phyloP scores from a whole-genome alignment of 2,113 vertebrate genomes.

The Cyanistes caeruleus region DNA sequence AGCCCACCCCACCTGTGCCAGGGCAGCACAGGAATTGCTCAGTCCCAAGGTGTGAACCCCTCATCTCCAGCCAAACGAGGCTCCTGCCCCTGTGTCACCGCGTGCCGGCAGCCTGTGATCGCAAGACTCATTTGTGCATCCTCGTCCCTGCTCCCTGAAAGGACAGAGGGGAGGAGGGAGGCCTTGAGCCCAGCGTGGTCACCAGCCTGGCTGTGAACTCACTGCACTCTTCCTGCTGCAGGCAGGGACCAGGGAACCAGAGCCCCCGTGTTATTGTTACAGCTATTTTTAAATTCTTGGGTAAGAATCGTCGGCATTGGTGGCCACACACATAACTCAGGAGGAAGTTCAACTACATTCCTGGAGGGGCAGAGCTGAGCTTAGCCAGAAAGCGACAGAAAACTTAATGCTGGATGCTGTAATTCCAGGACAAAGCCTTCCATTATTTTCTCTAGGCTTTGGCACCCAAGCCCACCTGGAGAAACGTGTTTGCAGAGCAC shows the following conservation, averaged over 20 bases:
- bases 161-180: background rate
- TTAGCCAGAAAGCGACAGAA: background rate
- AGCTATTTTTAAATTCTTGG: slow-evolving; percentile 34
- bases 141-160: background rate
- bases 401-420: background rate
- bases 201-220: background rate
- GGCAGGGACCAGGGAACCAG: background rate
- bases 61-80: background rate
- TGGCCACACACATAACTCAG: background rate
- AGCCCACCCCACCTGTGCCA: background rate
- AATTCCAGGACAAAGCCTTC: background rate
- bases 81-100: accelerated
- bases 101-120: accelerated
- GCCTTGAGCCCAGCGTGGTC: background rate
- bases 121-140: background rate
- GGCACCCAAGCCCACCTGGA: background rate
- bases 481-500: background rate
- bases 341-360: background rate
- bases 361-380: background rate
- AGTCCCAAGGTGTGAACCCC: accelerated
- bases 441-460: background rate
- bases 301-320: background rate
- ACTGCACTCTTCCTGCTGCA: accelerated
- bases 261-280: background rate
- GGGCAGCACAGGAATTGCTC: background rate